Base-by-base conservation (phyloP, 2,797 vertebrate genomes). In the Catharus ustulatus region DNA sequence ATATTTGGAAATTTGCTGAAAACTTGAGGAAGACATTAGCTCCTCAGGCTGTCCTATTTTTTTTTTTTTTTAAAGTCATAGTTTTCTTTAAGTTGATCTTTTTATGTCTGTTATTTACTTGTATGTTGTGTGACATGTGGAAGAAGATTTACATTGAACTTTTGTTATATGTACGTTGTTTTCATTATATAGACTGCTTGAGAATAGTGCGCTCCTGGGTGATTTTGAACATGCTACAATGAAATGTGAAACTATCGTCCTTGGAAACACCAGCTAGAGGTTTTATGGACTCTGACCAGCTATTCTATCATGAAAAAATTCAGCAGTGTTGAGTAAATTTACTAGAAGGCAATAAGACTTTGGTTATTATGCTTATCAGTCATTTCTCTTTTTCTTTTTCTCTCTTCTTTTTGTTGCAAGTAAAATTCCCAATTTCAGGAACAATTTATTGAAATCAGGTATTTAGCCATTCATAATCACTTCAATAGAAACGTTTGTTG, bases 101-200 rank as follows among this genome's bases (percentile, higher is more conserved):
- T 90, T 84, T 77, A 76, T 95, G 97, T 98, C 90, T 96, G 85
- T 97, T 97, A 96, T 92, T 93, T 97, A 96, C 94, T 94, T 98
- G 96, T 98, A 94, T 96, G 92, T 96, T 97, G 93, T 98, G 96
- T 98, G 96, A 90, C 97, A 94, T 97, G 93, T 98, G 89, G 40
- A 89, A 94, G 54, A 95, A 94, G 78, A 92, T 95, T 98, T 97
- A 97, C 98, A 97, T 98, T 98, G 98, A 96, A 98, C 95, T 98
- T 98, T 96, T 98, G 98, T 98, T 97, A 88, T 95, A 93, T 98
- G 95, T 98, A 96, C 98, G n/a, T 98, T 99, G 98, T 99, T 98
- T 98, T 98, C 98, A 98, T 98, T 98, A 98, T 98, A 97, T 99
- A 99, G 99, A 99, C 98, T 98, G 98, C 98, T 99, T 98, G 98